Evolutionary conservation across 2,113 vertebrate genomes (phyloP).

Genomic region (Malurus melanocephalus): DNA sequence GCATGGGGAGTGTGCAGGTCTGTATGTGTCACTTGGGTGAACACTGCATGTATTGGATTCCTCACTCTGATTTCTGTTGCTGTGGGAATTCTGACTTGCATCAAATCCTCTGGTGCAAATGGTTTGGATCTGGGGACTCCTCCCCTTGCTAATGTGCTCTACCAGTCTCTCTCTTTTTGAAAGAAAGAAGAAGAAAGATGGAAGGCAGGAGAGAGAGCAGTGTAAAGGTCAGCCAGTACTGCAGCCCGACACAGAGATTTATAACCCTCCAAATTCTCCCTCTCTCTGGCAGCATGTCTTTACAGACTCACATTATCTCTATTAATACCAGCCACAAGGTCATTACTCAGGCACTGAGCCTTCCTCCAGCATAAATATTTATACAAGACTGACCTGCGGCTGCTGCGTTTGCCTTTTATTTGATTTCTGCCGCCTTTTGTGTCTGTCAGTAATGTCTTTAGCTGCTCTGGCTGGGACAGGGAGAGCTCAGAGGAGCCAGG

Average conservation of each 20-base stretch:
- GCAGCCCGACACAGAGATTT: slow-evolving; percentile 59
- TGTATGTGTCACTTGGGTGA: not conserved
- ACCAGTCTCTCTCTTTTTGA: slow-evolving; percentile 4
- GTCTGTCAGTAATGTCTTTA: slow-evolving; percentile 77
- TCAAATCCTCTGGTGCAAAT: not conserved
- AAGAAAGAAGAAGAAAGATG: slow-evolving; percentile 15
- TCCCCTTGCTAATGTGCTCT: not conserved
- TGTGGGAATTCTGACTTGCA: not conserved
- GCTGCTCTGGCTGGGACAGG: slow-evolving; percentile 66
- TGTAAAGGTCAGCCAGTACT: slow-evolving; percentile 63
- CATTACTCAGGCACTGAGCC: slow-evolving; percentile 79
- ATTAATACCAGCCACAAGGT: slow-evolving; percentile 81
- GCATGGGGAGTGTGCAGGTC: not conserved
- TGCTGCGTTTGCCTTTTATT: slow-evolving; percentile 78
- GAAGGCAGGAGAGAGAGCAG: slow-evolving; percentile 39
- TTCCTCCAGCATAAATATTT: slow-evolving; percentile 83
- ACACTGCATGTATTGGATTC: not conserved
- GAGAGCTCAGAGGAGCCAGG: slow-evolving; percentile 66
- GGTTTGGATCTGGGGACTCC: slow-evolving; percentile 1
- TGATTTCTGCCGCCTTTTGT: slow-evolving; percentile 82
- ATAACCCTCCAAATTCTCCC: slow-evolving; percentile 53
- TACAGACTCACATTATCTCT: slow-evolving; percentile 79
- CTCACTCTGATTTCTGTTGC: not conserved
- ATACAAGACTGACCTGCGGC: slow-evolving; percentile 78
- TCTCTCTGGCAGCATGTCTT: slow-evolving; percentile 67